These are phyloP conservation scores for Aricia artaxerxes DNA, from an alignment of 2,888 invertebrate species.

Conservation along the genomic window DNA sequence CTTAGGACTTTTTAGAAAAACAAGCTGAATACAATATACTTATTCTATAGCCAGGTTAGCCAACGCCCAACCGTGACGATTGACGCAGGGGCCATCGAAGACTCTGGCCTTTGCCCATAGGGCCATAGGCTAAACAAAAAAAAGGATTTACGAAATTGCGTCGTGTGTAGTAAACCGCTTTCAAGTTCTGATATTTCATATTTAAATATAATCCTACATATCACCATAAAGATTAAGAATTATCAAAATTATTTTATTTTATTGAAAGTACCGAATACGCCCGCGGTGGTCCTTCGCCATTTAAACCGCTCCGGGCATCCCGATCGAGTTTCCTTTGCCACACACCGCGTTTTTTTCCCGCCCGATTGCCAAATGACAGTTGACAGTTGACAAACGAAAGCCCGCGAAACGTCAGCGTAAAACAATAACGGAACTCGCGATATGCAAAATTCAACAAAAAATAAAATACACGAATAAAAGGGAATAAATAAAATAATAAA, in stretches of 20 bases:
- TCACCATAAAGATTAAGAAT: background rate
- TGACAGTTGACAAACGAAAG: constrained; percentile 56
- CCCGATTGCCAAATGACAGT: constrained; percentile 56
- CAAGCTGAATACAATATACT: too few relatives aligned
- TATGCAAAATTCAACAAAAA: constrained; percentile 74
- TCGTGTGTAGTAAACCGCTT: too few relatives aligned
- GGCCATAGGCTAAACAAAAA: too few relatives aligned
- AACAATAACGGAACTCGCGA: constrained; percentile 56
- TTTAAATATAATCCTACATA: background rate
- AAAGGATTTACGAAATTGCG: too few relatives aligned
- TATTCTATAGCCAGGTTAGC: too few relatives aligned
- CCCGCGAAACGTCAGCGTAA: constrained; percentile 48
- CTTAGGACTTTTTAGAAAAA: too few relatives aligned
- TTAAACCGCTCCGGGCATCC: constrained; percentile 33
- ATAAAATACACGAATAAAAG: constrained; percentile 70
- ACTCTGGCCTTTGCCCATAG: too few relatives aligned
- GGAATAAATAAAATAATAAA: constrained; percentile 78
- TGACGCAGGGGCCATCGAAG: too few relatives aligned
- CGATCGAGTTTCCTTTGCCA: constrained; percentile 46
- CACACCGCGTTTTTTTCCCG: constrained; percentile 51
- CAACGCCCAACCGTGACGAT: too few relatives aligned
- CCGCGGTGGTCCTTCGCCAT: constrained; percentile 36
- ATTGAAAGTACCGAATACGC: constrained; percentile 7
- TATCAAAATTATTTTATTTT: background rate
- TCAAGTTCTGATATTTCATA: background rate